Conservation (phyloP, 2,797 vertebrate species). For the Phoxinus dragarum region DNA sequence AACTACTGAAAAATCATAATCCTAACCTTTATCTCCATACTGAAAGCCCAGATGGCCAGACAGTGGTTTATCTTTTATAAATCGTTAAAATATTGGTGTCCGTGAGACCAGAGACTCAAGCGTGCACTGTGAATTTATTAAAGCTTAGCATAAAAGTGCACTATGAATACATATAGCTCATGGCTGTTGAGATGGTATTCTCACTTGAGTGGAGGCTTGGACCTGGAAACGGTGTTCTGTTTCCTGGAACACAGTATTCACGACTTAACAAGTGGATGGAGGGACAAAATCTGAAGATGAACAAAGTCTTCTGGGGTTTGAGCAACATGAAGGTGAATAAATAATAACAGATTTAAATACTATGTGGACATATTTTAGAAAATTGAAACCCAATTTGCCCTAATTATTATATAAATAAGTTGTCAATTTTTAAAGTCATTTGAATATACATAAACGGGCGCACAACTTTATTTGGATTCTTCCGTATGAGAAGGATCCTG, state of each 20-base stretch:
- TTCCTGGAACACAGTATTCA: background rate
- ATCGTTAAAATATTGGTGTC: background rate
- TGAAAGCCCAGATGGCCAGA: background rate
- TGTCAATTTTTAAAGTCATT: background rate
- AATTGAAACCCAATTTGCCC: background rate
- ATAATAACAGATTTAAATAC: background rate
- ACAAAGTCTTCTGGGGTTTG: background rate
- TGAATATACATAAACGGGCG: background rate
- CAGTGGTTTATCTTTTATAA: background rate
- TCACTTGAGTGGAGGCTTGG: background rate
- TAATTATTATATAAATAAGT: background rate
- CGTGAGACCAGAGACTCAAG: background rate
- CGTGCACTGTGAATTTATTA: background rate
- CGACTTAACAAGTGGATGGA: background rate
- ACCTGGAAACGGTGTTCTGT: background rate
- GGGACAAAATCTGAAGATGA: background rate
- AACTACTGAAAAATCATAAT: background rate
- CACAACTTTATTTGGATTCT: slow-evolving; percentile 24
- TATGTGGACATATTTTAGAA: background rate
- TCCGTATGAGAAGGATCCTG: slow-evolving; percentile 14
- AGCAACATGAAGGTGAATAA: background rate
- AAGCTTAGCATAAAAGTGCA: background rate
- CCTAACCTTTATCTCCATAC: background rate
- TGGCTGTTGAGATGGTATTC: background rate
- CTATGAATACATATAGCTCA: background rate